Conservation (phyloP, 2,797 vertebrate genomes). For the Hippopotamyrus pictus region DNA sequence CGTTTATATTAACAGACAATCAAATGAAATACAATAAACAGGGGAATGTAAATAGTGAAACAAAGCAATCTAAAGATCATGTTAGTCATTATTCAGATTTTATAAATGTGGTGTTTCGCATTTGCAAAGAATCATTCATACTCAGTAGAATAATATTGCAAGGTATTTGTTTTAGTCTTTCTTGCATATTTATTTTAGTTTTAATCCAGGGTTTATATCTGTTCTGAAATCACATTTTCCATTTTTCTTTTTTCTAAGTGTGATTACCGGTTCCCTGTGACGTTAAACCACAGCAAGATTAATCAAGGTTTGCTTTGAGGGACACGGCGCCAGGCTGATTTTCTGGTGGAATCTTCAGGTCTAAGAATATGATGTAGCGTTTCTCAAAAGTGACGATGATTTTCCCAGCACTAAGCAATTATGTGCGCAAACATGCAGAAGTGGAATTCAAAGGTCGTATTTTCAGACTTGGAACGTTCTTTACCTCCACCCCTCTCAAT, state of each 20-base stretch:
- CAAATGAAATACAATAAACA: not conserved
- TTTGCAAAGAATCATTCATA: not conserved
- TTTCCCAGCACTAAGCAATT: constrained; percentile 4
- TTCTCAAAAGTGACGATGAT: not conserved
- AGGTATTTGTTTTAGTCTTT: not conserved
- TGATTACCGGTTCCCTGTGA: not conserved
- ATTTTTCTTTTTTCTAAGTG: not conserved
- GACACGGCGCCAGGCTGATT: not conserved
- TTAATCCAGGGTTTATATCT: not conserved
- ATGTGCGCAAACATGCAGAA: not conserved
- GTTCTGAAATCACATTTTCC: not conserved
- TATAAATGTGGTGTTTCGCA: not conserved
- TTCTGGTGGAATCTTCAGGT: not conserved
- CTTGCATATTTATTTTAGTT: not conserved
- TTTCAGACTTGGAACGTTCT: not conserved
- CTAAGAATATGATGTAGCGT: not conserved
- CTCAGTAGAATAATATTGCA: not conserved
- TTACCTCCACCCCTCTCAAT: not conserved
- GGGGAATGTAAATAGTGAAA: not conserved
- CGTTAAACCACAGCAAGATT: not conserved
- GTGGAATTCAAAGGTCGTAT: not conserved
- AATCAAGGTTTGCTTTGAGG: not conserved
- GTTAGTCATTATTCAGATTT: not conserved
- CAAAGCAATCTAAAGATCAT: not conserved
- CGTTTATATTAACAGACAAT: not conserved